Percentiles rank a stretch among this genome's conserved stretches.
phyloP scores from a whole-genome alignment of 2,797 vertebrate genomes.

The Coranthus polyacanthus region DNA sequence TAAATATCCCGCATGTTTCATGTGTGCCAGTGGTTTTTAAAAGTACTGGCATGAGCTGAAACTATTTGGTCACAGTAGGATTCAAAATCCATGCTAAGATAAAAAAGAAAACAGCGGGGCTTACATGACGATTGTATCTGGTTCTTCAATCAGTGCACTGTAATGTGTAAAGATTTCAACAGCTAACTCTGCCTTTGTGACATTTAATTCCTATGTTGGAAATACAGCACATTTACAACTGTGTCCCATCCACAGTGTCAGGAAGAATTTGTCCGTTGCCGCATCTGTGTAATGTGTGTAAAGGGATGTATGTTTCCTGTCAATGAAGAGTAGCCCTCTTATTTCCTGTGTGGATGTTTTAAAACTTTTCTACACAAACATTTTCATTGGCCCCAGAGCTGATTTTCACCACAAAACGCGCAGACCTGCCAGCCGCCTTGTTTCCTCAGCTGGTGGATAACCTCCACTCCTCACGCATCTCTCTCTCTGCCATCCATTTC shows the following conservation, averaged over 20 bases:
- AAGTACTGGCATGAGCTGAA: not conserved
- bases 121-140: constrained; percentile 6
- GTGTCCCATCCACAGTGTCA: constrained; percentile 19
- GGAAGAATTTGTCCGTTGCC: constrained; percentile 49
- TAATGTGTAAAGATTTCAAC: constrained; percentile 32
- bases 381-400: constrained; percentile 72
- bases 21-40: not conserved
- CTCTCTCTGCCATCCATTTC: constrained; percentile 69
- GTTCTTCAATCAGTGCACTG: constrained; percentile 15
- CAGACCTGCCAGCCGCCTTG: constrained; percentile 67
- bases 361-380: constrained; percentile 69
- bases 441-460: constrained; percentile 85
- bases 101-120: constrained; percentile 8
- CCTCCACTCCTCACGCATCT: constrained; percentile 67
- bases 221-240: constrained; percentile 10
- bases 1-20: not conserved
- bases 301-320: constrained; percentile 74
- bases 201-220: constrained; percentile 34
- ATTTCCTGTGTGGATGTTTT: constrained; percentile 75
- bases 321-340: constrained; percentile 59
- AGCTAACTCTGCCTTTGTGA: constrained; percentile 16
- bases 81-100: not conserved
- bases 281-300: constrained; percentile 28
- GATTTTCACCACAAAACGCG: constrained; percentile 68
- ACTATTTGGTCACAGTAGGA: not conserved